A percentile compares a stretch with the other conserved stretches of the same genome.
Evolutionary conservation across 2,797 vertebrate genomes (phyloP).

Genomic region (Clarias laeviceps): DNA sequence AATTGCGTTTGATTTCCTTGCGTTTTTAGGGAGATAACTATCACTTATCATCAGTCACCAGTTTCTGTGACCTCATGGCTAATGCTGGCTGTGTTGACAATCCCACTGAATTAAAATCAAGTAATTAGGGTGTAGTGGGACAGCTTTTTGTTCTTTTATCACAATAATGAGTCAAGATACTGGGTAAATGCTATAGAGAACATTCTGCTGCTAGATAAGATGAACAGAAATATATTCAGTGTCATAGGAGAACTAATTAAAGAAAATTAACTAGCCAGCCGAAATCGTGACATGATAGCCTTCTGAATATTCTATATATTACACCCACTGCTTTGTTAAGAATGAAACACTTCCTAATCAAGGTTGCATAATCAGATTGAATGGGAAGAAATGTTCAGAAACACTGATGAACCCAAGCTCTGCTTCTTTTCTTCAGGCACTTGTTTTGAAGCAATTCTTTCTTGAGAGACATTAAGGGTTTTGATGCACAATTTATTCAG

Average conservation of each 20-base stretch:
- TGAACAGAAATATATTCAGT: neutral
- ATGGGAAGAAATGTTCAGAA: neutral
- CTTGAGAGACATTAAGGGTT: conserved; percentile 1
- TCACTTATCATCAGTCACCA: conserved; percentile 43
- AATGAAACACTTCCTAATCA: neutral
- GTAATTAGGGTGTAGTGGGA: neutral
- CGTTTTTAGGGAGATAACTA: conserved; percentile 43
- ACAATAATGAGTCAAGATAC: neutral
- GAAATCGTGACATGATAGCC: conserved; percentile 3
- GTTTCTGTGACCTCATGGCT: conserved; percentile 1
- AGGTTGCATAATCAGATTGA: neutral
- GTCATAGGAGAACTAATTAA: conserved; percentile 8
- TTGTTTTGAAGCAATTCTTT: neutral
- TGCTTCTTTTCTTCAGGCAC: neutral
- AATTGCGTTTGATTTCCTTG: conserved; percentile 54
- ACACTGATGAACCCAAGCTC: conserved; percentile 8
- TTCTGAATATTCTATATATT: conserved; percentile 19
- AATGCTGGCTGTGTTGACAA: neutral
- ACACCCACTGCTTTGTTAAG: conserved; percentile 2
- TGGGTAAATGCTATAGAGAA: neutral
- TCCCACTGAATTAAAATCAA: neutral
- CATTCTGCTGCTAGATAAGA: neutral
- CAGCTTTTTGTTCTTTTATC: neutral
- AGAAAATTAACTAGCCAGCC: neutral
- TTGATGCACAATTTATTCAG: conserved; percentile 1